Percentiles rank a stretch among this genome's conserved stretches.
These are phyloP conservation scores for Gila orcuttii DNA, from an alignment of 2,113 vertebrate species.

Conservation along the genomic window DNA sequence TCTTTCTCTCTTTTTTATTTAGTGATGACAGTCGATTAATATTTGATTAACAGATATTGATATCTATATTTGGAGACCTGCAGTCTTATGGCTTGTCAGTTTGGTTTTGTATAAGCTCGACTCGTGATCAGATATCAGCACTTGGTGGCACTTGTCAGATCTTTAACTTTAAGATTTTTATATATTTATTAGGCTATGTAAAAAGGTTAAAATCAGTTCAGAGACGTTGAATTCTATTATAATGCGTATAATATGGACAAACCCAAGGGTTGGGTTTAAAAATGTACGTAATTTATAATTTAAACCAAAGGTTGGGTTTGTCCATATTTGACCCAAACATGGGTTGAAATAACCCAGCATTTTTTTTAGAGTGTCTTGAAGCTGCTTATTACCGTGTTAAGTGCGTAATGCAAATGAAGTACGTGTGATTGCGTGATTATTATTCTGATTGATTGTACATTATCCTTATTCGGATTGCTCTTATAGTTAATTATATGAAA, in stretches of 20 bases:
- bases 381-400: background rate
- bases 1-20: background rate
- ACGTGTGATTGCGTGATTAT: background rate
- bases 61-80: background rate
- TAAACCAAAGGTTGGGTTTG: no score
- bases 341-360: no score
- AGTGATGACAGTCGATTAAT: background rate
- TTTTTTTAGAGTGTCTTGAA: background rate
- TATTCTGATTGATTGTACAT: background rate
- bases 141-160: background rate
- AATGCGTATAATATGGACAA: background rate
- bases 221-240: background rate
- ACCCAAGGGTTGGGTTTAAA: no score
- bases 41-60: background rate
- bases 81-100: background rate
- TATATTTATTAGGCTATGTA: background rate
- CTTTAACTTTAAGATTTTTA: background rate
- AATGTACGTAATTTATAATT: no score
- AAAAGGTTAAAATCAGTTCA: background rate
- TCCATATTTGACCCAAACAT: no score
- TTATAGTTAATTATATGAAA: background rate
- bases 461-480: background rate
- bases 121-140: background rate
- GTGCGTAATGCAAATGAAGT: background rate
- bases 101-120: background rate